A percentile compares a stretch with the other conserved stretches of the same genome.
phyloP scores from a whole-genome alignment of 1,140 invertebrate genomes.

The Homarus americanus region DNA sequence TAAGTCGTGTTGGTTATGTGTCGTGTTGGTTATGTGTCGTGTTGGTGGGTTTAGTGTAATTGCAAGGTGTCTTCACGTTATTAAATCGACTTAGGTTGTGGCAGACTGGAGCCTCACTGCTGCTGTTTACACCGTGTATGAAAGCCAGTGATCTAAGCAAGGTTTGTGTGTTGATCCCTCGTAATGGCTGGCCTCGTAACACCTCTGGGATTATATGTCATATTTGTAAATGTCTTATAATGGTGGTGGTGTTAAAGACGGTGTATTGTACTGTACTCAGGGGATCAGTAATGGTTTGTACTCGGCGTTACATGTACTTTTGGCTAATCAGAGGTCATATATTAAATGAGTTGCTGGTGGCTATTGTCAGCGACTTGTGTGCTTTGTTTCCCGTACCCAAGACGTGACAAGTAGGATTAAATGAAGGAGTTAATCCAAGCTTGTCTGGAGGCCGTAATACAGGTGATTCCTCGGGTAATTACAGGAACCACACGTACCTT shows the following conservation, averaged over 20 bases:
- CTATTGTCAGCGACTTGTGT: neutral
- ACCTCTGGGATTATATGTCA: no score
- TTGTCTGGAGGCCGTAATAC: constrained; percentile 9
- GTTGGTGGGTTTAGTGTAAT: neutral
- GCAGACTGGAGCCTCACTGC: neutral
- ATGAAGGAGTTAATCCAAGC: neutral
- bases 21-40: no score
- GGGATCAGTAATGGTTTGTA: no score
- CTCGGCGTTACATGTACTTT: no score
- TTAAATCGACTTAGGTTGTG: neutral
- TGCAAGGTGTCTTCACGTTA: neutral
- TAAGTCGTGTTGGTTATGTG: no score
- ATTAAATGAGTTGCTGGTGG: no score
- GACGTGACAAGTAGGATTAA: neutral
- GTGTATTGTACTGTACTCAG: no score
- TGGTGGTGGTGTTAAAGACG: no score
- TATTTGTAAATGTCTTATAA: no score
- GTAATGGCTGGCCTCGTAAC: no score
- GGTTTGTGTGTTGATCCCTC: neutral
- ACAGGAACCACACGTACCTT: constrained; percentile 5
- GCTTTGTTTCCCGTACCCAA: neutral
- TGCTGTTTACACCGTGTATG: neutral
- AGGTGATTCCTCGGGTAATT: neutral
- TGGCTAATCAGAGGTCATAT: no score
- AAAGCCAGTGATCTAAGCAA: no score